Evolutionary conservation across 2,113 vertebrate species (phyloP), one percentile per base, ranked within the genome.

Genomic region (Pterocles gutturalis): DNA sequence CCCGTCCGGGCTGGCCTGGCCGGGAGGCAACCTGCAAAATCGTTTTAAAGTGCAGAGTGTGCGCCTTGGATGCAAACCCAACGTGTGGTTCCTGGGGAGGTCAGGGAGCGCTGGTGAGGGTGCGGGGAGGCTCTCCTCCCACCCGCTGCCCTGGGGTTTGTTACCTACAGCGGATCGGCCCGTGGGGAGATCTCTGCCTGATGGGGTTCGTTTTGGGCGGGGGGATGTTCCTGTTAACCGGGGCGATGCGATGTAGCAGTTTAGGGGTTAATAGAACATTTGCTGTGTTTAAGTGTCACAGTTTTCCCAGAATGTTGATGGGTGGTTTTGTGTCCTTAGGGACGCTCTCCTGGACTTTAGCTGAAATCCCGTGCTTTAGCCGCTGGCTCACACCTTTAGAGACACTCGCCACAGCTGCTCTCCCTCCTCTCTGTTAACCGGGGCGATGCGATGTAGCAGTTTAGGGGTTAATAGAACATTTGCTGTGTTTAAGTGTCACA

Each of bases 1-100:
- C 28, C 20, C 0, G 26, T 25, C 36, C 45, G 16, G 60, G 72
- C 64, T 28, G 67, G 36, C 4, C 43, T 3, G 0, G 4, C 0
- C 11, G 38, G 11, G 55, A 26, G 25, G 48, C 13, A 33, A 41
- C 73, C 53, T 85, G 90, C 53, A 46, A 9, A 76, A 62, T 34
- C 34, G 0, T 22, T 79, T 60, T 11, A 3, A 82, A 88, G 66
- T 1, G 54, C 10, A 1, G 69, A 10, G 54, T 31, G 77, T 60
- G 62, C 4, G 11, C 41, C 43, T 49, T 17, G 70, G 75, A 25
- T 54, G 69, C 73, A 58, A 28, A 75, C 9, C 7, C 51, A 5
- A 38, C 38, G 10, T 38, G 38, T 38, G 38, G 38, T 11, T 38
- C 38, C 38, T 38, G 9, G 10, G 38, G 38, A 38, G 38, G 38